Evolutionary conservation across 2,797 vertebrate species (phyloP).

Genomic region (Perodicticus potto): DNA sequence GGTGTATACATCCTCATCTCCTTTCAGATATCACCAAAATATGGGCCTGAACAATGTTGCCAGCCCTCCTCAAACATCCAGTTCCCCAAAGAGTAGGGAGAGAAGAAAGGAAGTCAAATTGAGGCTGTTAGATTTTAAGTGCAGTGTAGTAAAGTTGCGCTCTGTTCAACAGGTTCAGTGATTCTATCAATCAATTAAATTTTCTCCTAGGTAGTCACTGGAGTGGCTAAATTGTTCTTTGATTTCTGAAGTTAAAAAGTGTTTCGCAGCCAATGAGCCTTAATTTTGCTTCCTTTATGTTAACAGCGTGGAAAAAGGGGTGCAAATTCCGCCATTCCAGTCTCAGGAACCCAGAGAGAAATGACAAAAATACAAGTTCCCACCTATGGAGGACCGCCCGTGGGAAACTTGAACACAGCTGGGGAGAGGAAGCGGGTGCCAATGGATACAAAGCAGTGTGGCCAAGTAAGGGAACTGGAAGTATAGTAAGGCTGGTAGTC

Average conservation of each 20-base stretch:
- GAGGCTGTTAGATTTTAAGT: neutral
- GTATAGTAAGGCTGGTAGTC: neutral
- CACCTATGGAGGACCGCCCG: neutral
- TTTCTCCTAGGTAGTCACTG: neutral
- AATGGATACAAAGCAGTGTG: neutral
- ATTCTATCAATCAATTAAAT: neutral
- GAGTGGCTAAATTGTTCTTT: neutral
- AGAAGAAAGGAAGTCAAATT: neutral
- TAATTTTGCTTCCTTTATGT: neutral
- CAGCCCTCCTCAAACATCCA: neutral
- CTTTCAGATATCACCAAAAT: neutral
- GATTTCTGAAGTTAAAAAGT: neutral
- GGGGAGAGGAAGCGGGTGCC: neutral
- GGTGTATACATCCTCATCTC: neutral
- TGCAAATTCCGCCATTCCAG: neutral
- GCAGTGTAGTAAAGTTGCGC: neutral
- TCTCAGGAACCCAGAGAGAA: neutral
- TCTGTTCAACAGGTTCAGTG: constrained; percentile 23
- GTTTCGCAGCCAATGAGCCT: neutral
- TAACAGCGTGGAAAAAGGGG: neutral
- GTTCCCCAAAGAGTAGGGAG: neutral
- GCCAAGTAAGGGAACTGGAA: neutral
- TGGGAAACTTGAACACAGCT: too few relatives aligned
- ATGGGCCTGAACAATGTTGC: neutral
- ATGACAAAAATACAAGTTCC: neutral